A percentile compares a stretch with the other conserved stretches of the same genome.
phyloP scores from a whole-genome alignment of 2,113 vertebrate species.

The Platichthys stellatus region DNA sequence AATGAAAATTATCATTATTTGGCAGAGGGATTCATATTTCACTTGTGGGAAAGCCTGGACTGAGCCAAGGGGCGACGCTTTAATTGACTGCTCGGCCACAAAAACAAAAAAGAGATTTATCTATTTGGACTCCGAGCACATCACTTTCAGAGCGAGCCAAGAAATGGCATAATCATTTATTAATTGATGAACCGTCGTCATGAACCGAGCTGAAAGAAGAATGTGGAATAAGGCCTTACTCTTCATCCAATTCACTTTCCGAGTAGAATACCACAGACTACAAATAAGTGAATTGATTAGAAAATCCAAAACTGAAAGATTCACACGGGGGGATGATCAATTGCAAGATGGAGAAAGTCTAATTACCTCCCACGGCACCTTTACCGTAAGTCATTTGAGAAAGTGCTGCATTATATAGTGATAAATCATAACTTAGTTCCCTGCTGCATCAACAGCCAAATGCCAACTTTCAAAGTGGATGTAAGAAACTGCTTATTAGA shows the following conservation, averaged over 20 bases:
- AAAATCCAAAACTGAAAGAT: neutral
- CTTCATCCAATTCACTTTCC: neutral
- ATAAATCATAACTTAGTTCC: slow-evolving; percentile 26
- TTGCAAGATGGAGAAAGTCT: neutral
- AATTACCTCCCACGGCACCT: neutral
- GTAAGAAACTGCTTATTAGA: slow-evolving; percentile 30
- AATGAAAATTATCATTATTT: slow-evolving; percentile 31
- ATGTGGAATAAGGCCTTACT: neutral
- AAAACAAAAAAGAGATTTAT: slow-evolving; percentile 31
- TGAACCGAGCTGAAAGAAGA: neutral
- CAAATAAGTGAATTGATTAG: neutral
- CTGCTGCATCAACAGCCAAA: slow-evolving; percentile 19
- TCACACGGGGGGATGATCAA: neutral
- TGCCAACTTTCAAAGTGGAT: slow-evolving; percentile 14
- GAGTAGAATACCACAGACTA: neutral
- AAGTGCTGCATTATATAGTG: neutral
- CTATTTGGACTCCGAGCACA: slow-evolving; percentile 10
- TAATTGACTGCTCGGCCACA: slow-evolving; percentile 31
- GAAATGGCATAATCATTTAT: neutral
- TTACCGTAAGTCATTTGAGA: neutral
- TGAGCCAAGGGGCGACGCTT: slow-evolving; percentile 27
- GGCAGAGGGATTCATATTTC: slow-evolving; percentile 15
- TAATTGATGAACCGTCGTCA: neutral
- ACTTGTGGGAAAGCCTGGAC: slow-evolving; percentile 26
- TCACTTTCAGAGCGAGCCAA: neutral